phyloP scores from a whole-genome alignment of 2,797 vertebrate genomes.

The Malacoraja senta region DNA sequence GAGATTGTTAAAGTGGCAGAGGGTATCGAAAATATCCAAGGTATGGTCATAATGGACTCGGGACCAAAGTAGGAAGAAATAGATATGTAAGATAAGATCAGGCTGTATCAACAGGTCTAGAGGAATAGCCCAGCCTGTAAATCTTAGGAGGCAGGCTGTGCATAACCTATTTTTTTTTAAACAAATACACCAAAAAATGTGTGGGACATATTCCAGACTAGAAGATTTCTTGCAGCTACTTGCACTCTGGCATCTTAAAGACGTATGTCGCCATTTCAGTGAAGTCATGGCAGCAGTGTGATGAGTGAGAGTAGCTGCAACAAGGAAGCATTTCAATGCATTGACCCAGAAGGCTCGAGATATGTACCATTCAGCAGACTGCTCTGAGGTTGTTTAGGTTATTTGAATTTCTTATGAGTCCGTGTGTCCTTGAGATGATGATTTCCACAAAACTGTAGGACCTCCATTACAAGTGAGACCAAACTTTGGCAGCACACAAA shows the following conservation, averaged over 20 bases:
- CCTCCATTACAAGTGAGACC: not conserved
- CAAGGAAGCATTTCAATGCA: not conserved
- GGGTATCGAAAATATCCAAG: too few relatives aligned
- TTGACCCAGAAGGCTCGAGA: not conserved
- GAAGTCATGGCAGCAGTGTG: not conserved
- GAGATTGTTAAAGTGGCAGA: too few relatives aligned
- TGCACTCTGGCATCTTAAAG: not conserved
- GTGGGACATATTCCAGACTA: not conserved
- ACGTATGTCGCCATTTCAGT: not conserved
- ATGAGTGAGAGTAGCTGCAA: not conserved
- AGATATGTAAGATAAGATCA: too few relatives aligned
- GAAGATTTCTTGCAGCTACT: not conserved
- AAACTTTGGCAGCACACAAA: not conserved
- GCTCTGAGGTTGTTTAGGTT: not conserved
- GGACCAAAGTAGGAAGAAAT: too few relatives aligned
- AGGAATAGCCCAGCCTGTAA: too few relatives aligned
- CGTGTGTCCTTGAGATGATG: not conserved
- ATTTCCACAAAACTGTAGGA: not conserved
- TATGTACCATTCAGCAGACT: not conserved
- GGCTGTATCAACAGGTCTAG: too few relatives aligned
- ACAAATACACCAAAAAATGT: not conserved
- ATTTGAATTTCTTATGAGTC: not conserved
- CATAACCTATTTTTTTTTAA: not conserved
- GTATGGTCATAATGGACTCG: too few relatives aligned
- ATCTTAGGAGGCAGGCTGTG: too few relatives aligned